Evolutionary conservation across 1,140 invertebrate genomes (phyloP), one percentile per base, ranked within the genome.

Genomic region (Saccostrea echinata): DNA sequence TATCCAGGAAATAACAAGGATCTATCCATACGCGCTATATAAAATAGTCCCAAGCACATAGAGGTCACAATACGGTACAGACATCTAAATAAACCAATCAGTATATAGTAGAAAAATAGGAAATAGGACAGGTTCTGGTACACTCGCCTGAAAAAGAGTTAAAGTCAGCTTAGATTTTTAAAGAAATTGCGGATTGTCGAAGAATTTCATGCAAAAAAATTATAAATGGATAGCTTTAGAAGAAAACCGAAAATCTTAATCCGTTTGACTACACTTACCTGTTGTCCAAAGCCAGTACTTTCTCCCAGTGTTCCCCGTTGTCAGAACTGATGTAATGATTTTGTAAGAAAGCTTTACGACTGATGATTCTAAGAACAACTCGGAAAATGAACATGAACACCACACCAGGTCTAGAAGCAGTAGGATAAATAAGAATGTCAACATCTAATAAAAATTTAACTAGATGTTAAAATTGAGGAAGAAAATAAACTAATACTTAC

Each of bases 51-150:
- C 0, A 51, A 18, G n/a, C 18, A 24, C 12, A 83, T n/a, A 12
- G 81, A 83, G 18, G 12, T n/a, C 9, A 83, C 0, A 1, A 52
- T 24, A 4, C 81, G 35, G 35, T 27, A 52, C 30, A 51, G 8
- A 51, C 81, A 52, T 52, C 52, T 18, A 24, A n/a, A 51, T 21
- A 83, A 27, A 3, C 81, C 81, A 51, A 51, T 51, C 35, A 53
- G 81, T 9, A 83, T 83, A 27, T 83, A 52, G 24, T 52, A 83
- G 81, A 83, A 83, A 53, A 83, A 83, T 16, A 83, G 81, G 81
- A 83, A 83, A 27, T n/a, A 83, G n/a, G 81, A 83, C 81, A 83
- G 30, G 35, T 83, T 83, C 81, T 83, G 81, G 81, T 52, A 83
- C 21, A 53, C 81, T 21, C 81, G 33, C 18, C 81, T 83, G 80